A percentile compares a stretch with the other conserved stretches of the same genome.
Conservation (phyloP, 1,140 invertebrate species). For the Drosophila novamexicana region DNA sequence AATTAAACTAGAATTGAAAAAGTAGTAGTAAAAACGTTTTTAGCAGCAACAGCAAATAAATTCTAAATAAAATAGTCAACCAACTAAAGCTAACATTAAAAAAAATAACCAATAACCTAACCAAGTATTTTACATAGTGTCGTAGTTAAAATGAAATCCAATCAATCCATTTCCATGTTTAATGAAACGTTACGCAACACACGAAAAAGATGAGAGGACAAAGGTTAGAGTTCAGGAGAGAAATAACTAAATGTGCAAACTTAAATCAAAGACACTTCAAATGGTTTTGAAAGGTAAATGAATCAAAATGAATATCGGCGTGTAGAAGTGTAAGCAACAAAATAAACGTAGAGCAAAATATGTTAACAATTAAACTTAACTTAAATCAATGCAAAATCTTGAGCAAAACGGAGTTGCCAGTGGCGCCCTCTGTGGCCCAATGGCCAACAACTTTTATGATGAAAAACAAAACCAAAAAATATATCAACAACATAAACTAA, state of each 20-base stretch:
- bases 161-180: constrained; percentile 62
- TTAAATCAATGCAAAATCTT: constrained; percentile 40
- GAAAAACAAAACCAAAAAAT: constrained; percentile 13
- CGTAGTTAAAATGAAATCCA: constrained; percentile 48
- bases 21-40: constrained; percentile 50
- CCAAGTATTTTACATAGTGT: constrained; percentile 74
- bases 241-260: constrained; percentile 69
- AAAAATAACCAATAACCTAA: constrained; percentile 46
- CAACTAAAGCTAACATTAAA: constrained; percentile 42
- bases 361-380: constrained; percentile 55
- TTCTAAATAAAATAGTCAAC: constrained; percentile 52
- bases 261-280: constrained; percentile 73
- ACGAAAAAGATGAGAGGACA: constrained; percentile 51
- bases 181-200: constrained; percentile 61
- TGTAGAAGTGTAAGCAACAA: constrained; percentile 25
- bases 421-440: constrained; percentile 19
- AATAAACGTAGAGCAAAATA: constrained; percentile 73
- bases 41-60: constrained; percentile 52
- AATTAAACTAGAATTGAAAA: constrained; percentile 45
- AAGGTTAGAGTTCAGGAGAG: not conserved
- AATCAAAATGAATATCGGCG: constrained; percentile 31
- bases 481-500: constrained; percentile 43
- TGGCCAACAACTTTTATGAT: constrained; percentile 37
- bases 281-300: constrained; percentile 61
- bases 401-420: constrained; percentile 7